Conservation (phyloP, 2,888 invertebrate genomes). For the Zygogramma bicolorata region DNA sequence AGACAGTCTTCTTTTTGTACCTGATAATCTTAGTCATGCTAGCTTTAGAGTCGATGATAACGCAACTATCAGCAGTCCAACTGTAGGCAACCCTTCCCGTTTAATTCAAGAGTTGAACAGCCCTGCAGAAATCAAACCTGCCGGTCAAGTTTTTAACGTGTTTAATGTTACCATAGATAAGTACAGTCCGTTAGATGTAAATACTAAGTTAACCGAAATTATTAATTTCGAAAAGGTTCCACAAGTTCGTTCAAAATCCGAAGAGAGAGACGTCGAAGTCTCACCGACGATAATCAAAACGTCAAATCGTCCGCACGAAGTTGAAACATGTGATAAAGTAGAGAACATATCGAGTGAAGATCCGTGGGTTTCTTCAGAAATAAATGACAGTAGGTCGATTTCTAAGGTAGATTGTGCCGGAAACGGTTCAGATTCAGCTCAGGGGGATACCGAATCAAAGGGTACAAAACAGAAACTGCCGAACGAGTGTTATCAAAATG, state of each 20-base stretch:
- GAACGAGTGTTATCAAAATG: background rate
- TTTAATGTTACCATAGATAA: conserved; percentile 64
- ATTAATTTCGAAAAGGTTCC: conserved; percentile 36
- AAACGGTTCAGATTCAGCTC: background rate
- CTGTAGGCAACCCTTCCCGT: conserved; percentile 36
- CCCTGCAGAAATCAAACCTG: conserved; percentile 60
- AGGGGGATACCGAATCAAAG: background rate
- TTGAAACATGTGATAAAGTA: background rate
- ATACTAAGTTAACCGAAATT: conserved; percentile 52
- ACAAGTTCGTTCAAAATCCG: background rate
- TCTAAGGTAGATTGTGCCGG: background rate
- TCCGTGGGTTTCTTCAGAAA: background rate
- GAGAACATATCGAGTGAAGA: conserved; percentile 2
- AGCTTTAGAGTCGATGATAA: conserved; percentile 14
- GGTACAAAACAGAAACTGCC: background rate
- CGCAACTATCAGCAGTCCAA: background rate
- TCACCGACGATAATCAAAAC: background rate
- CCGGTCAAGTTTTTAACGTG: conserved; percentile 64
- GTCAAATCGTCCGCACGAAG: background rate
- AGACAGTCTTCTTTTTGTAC: conserved; percentile 66
- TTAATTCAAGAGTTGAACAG: conserved; percentile 61
- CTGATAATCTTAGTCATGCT: conserved; percentile 55
- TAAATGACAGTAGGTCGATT: background rate
- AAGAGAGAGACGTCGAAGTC: background rate
- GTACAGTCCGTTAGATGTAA: conserved; percentile 53